These are phyloP conservation scores for Selene dorsalis DNA, from an alignment of 2,797 vertebrate genomes.

Conservation along the genomic window DNA sequence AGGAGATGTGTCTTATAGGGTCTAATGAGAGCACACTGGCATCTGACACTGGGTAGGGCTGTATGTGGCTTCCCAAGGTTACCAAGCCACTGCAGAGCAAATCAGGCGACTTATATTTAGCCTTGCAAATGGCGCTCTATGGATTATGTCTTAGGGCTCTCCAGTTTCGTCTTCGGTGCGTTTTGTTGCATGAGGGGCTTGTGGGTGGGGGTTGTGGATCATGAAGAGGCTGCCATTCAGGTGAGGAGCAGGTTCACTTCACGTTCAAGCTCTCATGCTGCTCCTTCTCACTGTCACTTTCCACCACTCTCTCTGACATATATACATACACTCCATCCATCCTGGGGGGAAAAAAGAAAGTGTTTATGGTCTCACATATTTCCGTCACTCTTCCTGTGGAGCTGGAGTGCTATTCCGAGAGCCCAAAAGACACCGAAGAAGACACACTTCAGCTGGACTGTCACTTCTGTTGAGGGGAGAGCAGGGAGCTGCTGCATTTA, in stretches of 20 bases:
- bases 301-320: background rate
- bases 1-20: constrained; percentile 67
- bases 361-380: constrained; percentile 52
- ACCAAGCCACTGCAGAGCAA: constrained; percentile 76
- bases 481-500: constrained; percentile 30
- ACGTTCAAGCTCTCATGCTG: constrained; percentile 45
- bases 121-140: constrained; percentile 80
- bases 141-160: constrained; percentile 86
- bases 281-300: constrained; percentile 20
- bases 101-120: constrained; percentile 87
- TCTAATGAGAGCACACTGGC: constrained; percentile 67
- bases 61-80: constrained; percentile 80
- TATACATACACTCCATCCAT: background rate
- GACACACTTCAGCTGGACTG: constrained; percentile 51
- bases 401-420: constrained; percentile 62
- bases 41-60: constrained; percentile 71
- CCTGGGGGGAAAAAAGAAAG: background rate
- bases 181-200: constrained; percentile 66
- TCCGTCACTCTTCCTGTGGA: constrained; percentile 48
- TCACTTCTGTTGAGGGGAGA: constrained; percentile 40
- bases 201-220: constrained; percentile 50
- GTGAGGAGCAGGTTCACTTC: constrained; percentile 72
- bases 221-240: constrained; percentile 68
- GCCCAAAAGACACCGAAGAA: constrained; percentile 57
- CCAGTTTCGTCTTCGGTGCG: constrained; percentile 85